These are phyloP conservation scores for Drosophila sp. DNA, from an alignment of 1,140 invertebrate genomes.

Conservation along the genomic window DNA sequence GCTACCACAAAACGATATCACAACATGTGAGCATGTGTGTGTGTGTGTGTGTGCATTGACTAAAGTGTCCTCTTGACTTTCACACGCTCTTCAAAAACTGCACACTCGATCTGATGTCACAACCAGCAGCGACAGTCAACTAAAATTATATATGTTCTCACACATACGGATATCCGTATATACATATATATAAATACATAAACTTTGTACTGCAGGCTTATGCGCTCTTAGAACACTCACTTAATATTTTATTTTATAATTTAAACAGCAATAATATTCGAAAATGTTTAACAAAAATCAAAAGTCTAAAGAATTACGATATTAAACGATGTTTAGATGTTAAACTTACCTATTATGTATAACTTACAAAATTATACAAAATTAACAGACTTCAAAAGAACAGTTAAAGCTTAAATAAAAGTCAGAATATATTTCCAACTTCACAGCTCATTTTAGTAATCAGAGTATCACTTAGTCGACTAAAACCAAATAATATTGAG, in stretches of 20 bases:
- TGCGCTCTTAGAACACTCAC: not conserved
- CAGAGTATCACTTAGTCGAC: not conserved
- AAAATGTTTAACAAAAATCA: no score
- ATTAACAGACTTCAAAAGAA: no score
- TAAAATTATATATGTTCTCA: slow-evolving; percentile 16
- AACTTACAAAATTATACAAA: no score
- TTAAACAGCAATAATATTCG: no score
- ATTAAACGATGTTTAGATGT: no score
- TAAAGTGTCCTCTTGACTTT: slow-evolving; percentile 75
- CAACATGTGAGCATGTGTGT: slow-evolving; percentile 47
- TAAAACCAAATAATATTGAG: not conserved
- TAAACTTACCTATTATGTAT: no score
- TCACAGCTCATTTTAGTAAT: not conserved
- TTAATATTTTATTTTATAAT: not conserved
- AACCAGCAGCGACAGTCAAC: slow-evolving; percentile 53
- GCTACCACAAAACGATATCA: slow-evolving; percentile 74
- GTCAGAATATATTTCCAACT: no score
- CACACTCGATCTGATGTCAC: slow-evolving; percentile 72
- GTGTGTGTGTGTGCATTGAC: slow-evolving; percentile 46
- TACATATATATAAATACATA: not conserved
- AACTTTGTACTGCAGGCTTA: not conserved
- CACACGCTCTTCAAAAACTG: slow-evolving; percentile 66
- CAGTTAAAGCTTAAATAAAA: no score
- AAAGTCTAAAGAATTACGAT: no score
- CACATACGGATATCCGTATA: not conserved